Percentiles rank a stretch among this genome's conserved stretches.
Evolutionary conservation across 2,113 vertebrate species (phyloP).

Genomic region (Tympanuchus pallidicinctus): DNA sequence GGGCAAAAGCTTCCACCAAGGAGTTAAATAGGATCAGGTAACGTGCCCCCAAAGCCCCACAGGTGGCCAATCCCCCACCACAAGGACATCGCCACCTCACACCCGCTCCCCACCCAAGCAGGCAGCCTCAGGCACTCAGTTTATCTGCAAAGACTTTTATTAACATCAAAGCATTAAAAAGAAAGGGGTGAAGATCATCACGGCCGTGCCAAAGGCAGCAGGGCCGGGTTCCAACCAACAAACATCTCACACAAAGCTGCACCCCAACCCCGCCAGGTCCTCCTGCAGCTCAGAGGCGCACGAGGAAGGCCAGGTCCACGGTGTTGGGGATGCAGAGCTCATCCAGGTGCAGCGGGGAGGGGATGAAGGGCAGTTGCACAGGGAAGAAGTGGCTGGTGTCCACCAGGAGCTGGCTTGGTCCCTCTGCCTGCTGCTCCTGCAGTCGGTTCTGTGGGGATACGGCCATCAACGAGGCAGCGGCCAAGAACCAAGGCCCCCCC

Average conservation of each 20-base stretch:
- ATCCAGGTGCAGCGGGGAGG: conserved; percentile 40
- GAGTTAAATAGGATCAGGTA: too few relatives aligned
- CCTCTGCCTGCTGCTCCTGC: not conserved
- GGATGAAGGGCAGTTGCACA: conserved; percentile 74
- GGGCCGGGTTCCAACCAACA: not conserved
- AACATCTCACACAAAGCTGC: fast-evolving
- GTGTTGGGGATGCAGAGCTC: conserved; percentile 76
- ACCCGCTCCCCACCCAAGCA: too few relatives aligned
- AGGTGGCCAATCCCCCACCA: too few relatives aligned
- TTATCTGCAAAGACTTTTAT: not conserved
- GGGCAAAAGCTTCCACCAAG: not conserved
- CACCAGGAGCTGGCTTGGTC: conserved; percentile 75
- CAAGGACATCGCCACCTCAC: fast-evolving
- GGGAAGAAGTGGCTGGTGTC: conserved; percentile 78
- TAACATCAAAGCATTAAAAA: not conserved
- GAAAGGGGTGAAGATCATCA: not conserved
- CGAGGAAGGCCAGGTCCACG: conserved; percentile 76
- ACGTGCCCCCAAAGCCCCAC: not conserved
- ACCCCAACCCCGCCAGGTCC: fast-evolving
- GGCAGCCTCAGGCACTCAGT: not conserved
- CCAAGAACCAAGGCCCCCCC: too few relatives aligned
- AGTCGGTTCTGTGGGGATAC: not conserved
- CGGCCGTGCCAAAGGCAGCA: not conserved
- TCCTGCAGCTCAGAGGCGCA: not conserved
- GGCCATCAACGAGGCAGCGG: fast-evolving